Evolutionary conservation across 2,888 invertebrate genomes (phyloP).

Genomic region (Altica lythri): DNA sequence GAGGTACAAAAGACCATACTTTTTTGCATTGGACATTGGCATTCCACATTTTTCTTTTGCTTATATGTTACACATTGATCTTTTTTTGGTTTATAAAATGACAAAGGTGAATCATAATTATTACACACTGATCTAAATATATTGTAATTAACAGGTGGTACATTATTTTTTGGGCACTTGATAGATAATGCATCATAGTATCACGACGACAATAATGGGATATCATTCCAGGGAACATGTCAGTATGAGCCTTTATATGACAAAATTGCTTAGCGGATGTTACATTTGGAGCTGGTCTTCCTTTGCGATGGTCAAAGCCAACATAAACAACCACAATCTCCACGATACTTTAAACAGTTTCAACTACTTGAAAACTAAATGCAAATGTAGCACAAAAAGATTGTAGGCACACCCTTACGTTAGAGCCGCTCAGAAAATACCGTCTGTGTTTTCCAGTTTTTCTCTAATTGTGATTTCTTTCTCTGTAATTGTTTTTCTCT

Average conservation of each 20-base stretch:
- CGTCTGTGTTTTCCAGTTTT: slow-evolving; percentile 6
- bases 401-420: slow-evolving; percentile 17
- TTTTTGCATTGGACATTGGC: too few species aligned
- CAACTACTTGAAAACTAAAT: slow-evolving; percentile 19
- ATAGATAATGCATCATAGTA: slow-evolving; percentile 13
- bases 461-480: too few species aligned
- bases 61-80: too few species aligned
- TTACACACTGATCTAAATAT: background rate
- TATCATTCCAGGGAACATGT: background rate
- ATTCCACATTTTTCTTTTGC: too few species aligned
- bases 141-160: slow-evolving; percentile 4
- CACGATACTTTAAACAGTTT: slow-evolving; percentile 16
- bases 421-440: slow-evolving; percentile 7
- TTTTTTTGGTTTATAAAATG: too few species aligned
- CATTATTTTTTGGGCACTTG: slow-evolving; percentile 11
- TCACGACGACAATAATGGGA: slow-evolving; percentile 15
- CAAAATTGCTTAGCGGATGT: slow-evolving; percentile 12
- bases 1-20: too few species aligned
- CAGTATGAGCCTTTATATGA: slow-evolving; percentile 1
- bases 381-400: slow-evolving; percentile 17
- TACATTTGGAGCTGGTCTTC: slow-evolving; percentile 19
- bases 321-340: slow-evolving; percentile 12
- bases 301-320: slow-evolving; percentile 18
- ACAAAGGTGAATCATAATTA: too few species aligned
- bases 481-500: too few species aligned